Percentiles rank a stretch among this genome's conserved stretches.
These are phyloP conservation scores for Huso huso DNA, from an alignment of 2,797 vertebrate genomes.

Conservation along the genomic window DNA sequence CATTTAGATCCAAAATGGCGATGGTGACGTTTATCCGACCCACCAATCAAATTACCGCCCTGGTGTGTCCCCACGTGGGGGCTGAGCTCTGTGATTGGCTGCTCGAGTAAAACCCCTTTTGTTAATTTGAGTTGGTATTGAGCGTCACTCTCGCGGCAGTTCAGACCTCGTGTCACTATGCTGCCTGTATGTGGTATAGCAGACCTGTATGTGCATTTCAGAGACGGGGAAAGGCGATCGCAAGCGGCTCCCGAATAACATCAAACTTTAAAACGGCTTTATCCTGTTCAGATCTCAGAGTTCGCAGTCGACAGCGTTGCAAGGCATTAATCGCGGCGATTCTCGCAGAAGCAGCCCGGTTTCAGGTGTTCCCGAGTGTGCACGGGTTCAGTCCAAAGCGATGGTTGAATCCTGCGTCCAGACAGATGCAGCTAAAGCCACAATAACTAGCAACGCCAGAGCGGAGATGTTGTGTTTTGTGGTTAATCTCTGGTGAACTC, in stretches of 20 bases:
- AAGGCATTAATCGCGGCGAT: slow-evolving; percentile 23
- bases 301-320: slow-evolving; percentile 31
- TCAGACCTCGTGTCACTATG: slow-evolving; percentile 71
- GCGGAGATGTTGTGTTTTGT: slow-evolving; percentile 26
- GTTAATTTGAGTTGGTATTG: slow-evolving; percentile 58
- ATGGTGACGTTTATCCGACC: slow-evolving; percentile 51
- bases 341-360: slow-evolving; percentile 24
- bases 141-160: slow-evolving; percentile 66
- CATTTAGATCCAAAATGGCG: slow-evolving; percentile 77
- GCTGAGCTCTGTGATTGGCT: slow-evolving; percentile 43
- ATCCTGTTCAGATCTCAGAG: slow-evolving; percentile 25
- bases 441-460: slow-evolving; percentile 18
- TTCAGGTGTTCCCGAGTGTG: slow-evolving; percentile 36
- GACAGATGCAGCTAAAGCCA: slow-evolving; percentile 28
- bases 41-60: slow-evolving; percentile 50
- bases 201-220: slow-evolving; percentile 45
- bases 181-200: slow-evolving; percentile 77
- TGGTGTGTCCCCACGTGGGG: slow-evolving; percentile 72
- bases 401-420: slow-evolving; percentile 28
- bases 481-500: slow-evolving; percentile 25
- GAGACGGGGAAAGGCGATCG: slow-evolving; percentile 44
- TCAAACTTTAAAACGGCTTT: slow-evolving; percentile 40
- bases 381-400: slow-evolving; percentile 33
- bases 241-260: slow-evolving; percentile 27
- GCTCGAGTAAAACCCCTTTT: slow-evolving; percentile 29